Evolutionary conservation across 2,113 vertebrate species (phyloP).

Genomic region (Mohoua ochrocephala): DNA sequence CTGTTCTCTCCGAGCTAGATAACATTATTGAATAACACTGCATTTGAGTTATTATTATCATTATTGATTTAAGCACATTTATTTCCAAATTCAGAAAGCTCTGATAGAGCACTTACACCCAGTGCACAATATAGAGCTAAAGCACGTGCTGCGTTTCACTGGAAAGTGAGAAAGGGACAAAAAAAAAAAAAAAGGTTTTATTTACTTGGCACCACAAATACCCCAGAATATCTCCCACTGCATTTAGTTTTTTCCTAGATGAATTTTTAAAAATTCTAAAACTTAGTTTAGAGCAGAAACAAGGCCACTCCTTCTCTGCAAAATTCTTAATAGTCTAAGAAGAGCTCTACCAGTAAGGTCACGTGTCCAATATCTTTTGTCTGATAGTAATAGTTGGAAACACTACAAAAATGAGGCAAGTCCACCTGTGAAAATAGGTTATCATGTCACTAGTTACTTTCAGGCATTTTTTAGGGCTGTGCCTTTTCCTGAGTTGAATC

Average conservation of each 20-base stretch:
- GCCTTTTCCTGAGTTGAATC: not conserved
- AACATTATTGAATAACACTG: not conserved
- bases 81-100: not conserved
- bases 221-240: not conserved
- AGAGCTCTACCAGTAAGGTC: not conserved
- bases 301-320: not conserved
- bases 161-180: fast-evolving
- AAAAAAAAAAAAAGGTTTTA: not conserved
- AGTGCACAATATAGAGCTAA: not conserved
- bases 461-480: not conserved
- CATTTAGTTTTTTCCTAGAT: not conserved
- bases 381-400: not conserved
- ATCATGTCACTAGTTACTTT: not conserved
- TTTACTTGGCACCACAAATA: not conserved
- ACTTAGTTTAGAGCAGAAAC: not conserved
- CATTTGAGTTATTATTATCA: not conserved
- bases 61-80: not conserved
- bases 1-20: not conserved
- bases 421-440: not conserved
- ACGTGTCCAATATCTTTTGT: not conserved
- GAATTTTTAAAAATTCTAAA: not conserved
- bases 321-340: not conserved
- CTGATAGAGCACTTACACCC: not conserved
- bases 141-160: not conserved
- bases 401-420: not conserved